These are phyloP conservation scores for Acrossocheilus fasciatus DNA, from an alignment of 2,797 vertebrate genomes.

Conservation along the genomic window DNA sequence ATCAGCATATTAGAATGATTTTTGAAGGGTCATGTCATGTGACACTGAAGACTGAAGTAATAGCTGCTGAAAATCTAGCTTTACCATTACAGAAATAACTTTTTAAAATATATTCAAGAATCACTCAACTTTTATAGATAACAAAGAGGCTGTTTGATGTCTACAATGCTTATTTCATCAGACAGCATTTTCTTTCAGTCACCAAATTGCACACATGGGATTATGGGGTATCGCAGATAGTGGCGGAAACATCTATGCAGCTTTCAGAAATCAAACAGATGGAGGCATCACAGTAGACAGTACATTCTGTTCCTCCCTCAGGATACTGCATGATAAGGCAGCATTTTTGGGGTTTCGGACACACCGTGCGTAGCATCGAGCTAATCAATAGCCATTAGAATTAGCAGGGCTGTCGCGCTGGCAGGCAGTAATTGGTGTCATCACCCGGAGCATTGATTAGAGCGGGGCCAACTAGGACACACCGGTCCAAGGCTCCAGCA, in stretches of 20 bases:
- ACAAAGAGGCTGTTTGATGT: slow-evolving; percentile 4
- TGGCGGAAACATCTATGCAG: slow-evolving; percentile 9
- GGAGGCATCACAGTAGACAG: background rate
- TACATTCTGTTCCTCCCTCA: slow-evolving; percentile 14
- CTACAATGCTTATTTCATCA: slow-evolving; percentile 1
- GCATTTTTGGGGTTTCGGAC: slow-evolving; percentile 19
- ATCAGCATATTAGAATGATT: background rate
- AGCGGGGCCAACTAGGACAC: slow-evolving; percentile 52
- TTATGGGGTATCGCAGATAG: background rate
- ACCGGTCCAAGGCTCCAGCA: slow-evolving; percentile 40
- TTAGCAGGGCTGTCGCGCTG: slow-evolving; percentile 76
- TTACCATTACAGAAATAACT: background rate
- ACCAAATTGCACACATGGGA: background rate
- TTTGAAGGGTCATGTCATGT: background rate
- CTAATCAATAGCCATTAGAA: slow-evolving; percentile 80
- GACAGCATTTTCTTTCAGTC: background rate
- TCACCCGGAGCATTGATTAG: slow-evolving; percentile 68
- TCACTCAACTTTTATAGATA: background rate
- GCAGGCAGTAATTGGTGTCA: slow-evolving; percentile 78
- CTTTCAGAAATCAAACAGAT: slow-evolving; percentile 11
- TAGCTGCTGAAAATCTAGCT: background rate
- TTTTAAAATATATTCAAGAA: background rate
- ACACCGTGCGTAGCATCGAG: slow-evolving; percentile 57
- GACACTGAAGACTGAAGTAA: background rate
- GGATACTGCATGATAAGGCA: slow-evolving; percentile 11